Conservation (phyloP, 2,888 invertebrate genomes). For the Drosophila barbarae region DNA sequence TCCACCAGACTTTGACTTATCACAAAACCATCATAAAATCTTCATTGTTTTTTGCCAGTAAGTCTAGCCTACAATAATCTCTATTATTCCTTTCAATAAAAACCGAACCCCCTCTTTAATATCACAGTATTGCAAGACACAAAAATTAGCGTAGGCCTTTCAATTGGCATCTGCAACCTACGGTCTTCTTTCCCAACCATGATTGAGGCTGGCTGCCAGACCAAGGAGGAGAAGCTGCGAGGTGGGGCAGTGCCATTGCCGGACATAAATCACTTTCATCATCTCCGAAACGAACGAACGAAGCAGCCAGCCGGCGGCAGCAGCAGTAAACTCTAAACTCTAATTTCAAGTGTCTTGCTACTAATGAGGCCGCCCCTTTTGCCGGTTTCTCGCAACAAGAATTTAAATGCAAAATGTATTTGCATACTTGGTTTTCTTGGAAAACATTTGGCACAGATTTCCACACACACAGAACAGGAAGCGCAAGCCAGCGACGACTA, state of each 20-base stretch:
- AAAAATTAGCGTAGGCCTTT: slow-evolving; percentile 1
- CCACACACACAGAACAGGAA: slow-evolving; percentile 56
- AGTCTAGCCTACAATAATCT: neutral
- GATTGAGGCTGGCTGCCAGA: slow-evolving; percentile 25
- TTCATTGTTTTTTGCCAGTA: neutral
- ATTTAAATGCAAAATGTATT: slow-evolving; percentile 46
- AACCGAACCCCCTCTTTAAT: neutral
- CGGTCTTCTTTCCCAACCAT: slow-evolving; percentile 11
- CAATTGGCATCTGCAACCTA: slow-evolving; percentile 16
- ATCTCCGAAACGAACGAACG: slow-evolving; percentile 30
- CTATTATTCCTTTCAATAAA: neutral
- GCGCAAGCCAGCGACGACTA: slow-evolving; percentile 32
- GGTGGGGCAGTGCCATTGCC: slow-evolving; percentile 23
- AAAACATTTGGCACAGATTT: slow-evolving; percentile 65
- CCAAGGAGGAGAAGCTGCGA: slow-evolving; percentile 18
- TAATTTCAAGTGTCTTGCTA: slow-evolving; percentile 43
- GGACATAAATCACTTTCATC: slow-evolving; percentile 72
- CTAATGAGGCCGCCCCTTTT: slow-evolving; percentile 45
- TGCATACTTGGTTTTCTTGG: slow-evolving; percentile 41
- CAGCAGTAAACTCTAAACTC: slow-evolving; percentile 41
- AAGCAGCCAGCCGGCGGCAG: slow-evolving; percentile 9
- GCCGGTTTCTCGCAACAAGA: slow-evolving; percentile 24
- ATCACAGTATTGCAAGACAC: neutral
- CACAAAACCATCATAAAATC: neutral
- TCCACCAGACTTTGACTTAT: neutral